A percentile compares a stretch with the other conserved stretches of the same genome.
Conservation (phyloP, 2,113 vertebrate species). For the Melierax canorus region DNA sequence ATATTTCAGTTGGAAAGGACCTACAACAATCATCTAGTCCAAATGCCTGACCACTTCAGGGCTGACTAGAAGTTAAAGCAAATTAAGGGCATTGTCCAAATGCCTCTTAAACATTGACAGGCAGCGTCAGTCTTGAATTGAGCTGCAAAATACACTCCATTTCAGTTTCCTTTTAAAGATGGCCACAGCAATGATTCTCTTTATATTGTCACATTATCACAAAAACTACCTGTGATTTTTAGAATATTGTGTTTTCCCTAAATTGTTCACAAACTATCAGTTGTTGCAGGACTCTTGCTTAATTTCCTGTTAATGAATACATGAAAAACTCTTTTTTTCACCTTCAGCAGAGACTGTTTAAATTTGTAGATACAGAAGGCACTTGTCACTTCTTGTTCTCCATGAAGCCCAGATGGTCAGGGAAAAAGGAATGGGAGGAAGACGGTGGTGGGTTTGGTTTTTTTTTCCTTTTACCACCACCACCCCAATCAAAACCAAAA, state of each 20-base stretch:
- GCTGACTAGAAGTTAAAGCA: not conserved
- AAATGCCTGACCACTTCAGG: not conserved
- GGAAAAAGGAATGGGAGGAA: not conserved
- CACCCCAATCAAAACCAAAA: not conserved
- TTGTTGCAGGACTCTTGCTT: not conserved
- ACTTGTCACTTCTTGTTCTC: not conserved
- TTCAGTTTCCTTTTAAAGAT: not conserved
- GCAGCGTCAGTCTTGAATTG: not conserved
- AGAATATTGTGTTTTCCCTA: not conserved
- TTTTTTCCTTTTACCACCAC: not conserved
- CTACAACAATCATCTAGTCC: not conserved
- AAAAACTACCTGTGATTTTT: not conserved
- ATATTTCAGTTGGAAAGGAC: not conserved
- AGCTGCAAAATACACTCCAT: not conserved
- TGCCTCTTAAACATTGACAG: not conserved
- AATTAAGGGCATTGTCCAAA: not conserved
- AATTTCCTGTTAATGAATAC: not conserved
- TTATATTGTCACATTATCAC: not conserved
- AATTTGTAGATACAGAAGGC: not conserved
- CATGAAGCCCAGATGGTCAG: not conserved
- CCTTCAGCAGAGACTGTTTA: not conserved
- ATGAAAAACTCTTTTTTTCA: not conserved
- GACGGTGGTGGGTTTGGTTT: not conserved
- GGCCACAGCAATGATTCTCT: not conserved
- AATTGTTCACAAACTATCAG: not conserved